A percentile compares a stretch with the other conserved stretches of the same genome.
Evolutionary conservation across 2,113 vertebrate species (phyloP).

Genomic region (Tamias sibiricus): DNA sequence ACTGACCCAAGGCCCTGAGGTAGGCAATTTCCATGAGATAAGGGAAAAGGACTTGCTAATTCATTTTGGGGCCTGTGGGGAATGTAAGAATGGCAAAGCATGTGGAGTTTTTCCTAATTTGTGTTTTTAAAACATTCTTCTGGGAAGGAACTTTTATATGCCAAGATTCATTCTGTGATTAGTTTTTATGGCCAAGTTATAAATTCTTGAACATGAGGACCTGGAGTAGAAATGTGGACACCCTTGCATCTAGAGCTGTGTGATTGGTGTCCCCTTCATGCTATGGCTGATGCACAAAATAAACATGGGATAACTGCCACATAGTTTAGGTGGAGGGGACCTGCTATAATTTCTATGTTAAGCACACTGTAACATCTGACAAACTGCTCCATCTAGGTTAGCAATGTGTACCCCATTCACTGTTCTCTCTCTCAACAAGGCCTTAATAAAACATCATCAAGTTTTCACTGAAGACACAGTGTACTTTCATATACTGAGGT

Average conservation of each 20-base stretch:
- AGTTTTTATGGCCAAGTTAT: conserved; percentile 42
- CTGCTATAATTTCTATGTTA: conserved; percentile 64
- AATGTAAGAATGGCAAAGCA: conserved; percentile 50
- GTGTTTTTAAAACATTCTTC: conserved; percentile 1
- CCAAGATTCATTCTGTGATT: conserved; percentile 55
- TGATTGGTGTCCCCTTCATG: conserved; percentile 14
- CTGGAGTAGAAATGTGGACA: conserved; percentile 46
- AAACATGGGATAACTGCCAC: conserved; percentile 63
- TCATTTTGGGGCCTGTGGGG: conserved; percentile 29
- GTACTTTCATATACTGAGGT: conserved; percentile 51
- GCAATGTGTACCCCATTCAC: conserved; percentile 60
- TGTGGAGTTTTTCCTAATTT: neutral
- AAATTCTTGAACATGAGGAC: conserved; percentile 43
- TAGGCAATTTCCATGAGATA: neutral
- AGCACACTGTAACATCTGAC: conserved; percentile 57
- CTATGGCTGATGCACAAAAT: conserved; percentile 72
- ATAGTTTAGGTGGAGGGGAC: conserved; percentile 53
- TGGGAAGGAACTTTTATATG: conserved; percentile 58
- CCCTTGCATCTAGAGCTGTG: neutral
- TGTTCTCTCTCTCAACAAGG: conserved; percentile 68
- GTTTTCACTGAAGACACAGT: conserved; percentile 66
- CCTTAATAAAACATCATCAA: conserved; percentile 59
- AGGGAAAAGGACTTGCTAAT: conserved; percentile 2
- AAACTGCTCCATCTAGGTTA: conserved; percentile 65
- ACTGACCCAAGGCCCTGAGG: neutral